These are phyloP conservation scores for Mayetiola destructor DNA, from an alignment of 2,888 invertebrate species.

Conservation along the genomic window DNA sequence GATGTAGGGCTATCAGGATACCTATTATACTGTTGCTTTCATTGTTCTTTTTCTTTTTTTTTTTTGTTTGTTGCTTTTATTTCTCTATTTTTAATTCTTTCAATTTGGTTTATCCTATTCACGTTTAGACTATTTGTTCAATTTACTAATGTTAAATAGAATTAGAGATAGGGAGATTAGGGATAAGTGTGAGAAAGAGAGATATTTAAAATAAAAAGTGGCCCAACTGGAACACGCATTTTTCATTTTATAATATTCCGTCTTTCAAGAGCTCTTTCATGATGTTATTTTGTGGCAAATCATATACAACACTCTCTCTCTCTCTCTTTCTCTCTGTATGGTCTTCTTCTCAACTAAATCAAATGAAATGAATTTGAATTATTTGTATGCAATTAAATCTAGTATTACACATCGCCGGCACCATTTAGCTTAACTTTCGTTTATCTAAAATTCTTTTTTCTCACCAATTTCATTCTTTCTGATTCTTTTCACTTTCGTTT, in stretches of 20 bases:
- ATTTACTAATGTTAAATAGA: no score
- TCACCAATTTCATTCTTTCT: neutral
- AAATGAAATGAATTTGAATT: slow-evolving; percentile 8
- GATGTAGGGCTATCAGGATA: no score
- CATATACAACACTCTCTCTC: no score
- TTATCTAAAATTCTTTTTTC: neutral
- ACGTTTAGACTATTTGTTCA: no score
- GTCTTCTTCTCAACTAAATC: neutral
- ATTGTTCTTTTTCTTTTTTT: neutral
- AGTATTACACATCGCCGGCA: slow-evolving; percentile 28
- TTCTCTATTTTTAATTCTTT: neutral
- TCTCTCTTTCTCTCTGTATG: neutral
- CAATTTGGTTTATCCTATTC: neutral
- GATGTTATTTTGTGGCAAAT: no score
- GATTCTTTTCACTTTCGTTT: slow-evolving; percentile 10
- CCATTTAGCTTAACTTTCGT: slow-evolving; percentile 17
- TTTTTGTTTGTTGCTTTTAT: neutral
- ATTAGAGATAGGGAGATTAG: no score
- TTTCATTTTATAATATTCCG: no score
- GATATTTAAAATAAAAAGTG: no score
- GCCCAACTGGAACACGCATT: no score
- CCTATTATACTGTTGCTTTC: neutral
- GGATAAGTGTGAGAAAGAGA: no score
- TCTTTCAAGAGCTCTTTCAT: no score
- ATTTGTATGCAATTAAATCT: slow-evolving; percentile 17